Percentiles rank a stretch among this genome's conserved stretches.
phyloP scores from a whole-genome alignment of 2,797 vertebrate genomes.

The Neosilurus hyrtlii region DNA sequence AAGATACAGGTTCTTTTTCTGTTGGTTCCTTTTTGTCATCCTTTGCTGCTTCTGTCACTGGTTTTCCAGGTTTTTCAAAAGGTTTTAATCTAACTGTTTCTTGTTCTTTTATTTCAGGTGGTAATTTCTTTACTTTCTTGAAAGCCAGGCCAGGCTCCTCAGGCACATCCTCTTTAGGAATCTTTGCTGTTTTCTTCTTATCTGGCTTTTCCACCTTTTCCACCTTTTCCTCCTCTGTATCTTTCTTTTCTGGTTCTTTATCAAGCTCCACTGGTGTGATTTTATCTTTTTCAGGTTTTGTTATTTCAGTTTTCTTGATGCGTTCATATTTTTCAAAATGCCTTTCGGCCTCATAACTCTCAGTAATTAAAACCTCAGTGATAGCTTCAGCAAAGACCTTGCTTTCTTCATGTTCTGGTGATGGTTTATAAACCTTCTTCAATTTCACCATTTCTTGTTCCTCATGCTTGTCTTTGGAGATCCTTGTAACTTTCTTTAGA shows the following conservation, averaged over 20 bases:
- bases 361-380: slow-evolving; percentile 59
- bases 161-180: slow-evolving; percentile 62
- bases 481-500: slow-evolving; percentile 71
- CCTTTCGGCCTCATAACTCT: slow-evolving; percentile 55
- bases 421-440: slow-evolving; percentile 70
- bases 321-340: slow-evolving; percentile 50
- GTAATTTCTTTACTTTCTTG: slow-evolving; percentile 72
- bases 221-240: slow-evolving; percentile 62
- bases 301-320: slow-evolving; percentile 59
- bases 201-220: slow-evolving; percentile 66
- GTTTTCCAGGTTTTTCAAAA: slow-evolving; percentile 69
- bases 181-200: slow-evolving; percentile 64
- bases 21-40: slow-evolving; percentile 60
- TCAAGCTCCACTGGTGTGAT: slow-evolving; percentile 56
- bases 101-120: slow-evolving; percentile 64
- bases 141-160: slow-evolving; percentile 55
- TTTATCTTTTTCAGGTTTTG: slow-evolving; percentile 57
- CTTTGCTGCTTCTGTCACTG: slow-evolving; percentile 60
- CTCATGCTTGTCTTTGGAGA: slow-evolving; percentile 64
- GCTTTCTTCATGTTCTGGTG: slow-evolving; percentile 56
- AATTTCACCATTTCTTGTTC: slow-evolving; percentile 68
- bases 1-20: slow-evolving; percentile 61
- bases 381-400: slow-evolving; percentile 62
- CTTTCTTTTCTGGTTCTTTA: slow-evolving; percentile 58
- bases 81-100: slow-evolving; percentile 74